Base-by-base conservation (phyloP, 2,888 invertebrate species). In the Rhimphoctona megacephalus region DNA sequence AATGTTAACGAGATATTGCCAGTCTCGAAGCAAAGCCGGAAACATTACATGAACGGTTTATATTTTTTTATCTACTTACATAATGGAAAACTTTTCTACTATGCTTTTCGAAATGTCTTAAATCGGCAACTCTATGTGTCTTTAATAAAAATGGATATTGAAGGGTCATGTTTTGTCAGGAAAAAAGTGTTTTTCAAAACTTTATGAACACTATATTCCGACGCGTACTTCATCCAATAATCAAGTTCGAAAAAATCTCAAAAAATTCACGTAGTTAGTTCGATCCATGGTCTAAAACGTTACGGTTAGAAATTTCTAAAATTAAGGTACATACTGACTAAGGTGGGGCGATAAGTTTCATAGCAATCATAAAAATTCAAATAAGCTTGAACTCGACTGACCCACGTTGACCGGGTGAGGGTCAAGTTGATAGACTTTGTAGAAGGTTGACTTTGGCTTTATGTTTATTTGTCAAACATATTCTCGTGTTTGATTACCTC, bases 1-100 rank as follows among this genome's bases (percentile, higher is more conserved):
- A 73, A 25, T n/a, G 73, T 64, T 1, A 78, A 22, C 43, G n/a
- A 52, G 22, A 52, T 72, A 39, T 73, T 73, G 22, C 22, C 36
- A 33, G 17, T 22, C 57, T 73, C 14, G 6, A 73, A 36, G 73
- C 39, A 57, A 22, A 33, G 9, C 30, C 14, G 17, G 22, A 39
- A 43, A 17, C 17, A 54, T 73, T 36, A 3, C 36, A 39, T 1
- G 36, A 22, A 22, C 19, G 33, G 5, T 33, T 72, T 52, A 33
- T 17, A 36, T 73, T 57, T 73, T n/a, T 54, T 72, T 2, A 4
- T 33, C 19, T n/a, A n/a, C n/a, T 54, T 33, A 30, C n/a, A 49
- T 25, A 36, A 14, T 5, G 36, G 54, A 54, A n/a, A n/a, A 19
- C 0, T 64, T 64, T 39, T 66, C n/a, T 66, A n/a, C 8, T 19